A percentile compares a stretch with the other conserved stretches of the same genome.
Conservation (phyloP, 2,113 vertebrate species). For the Numenius arquata region DNA sequence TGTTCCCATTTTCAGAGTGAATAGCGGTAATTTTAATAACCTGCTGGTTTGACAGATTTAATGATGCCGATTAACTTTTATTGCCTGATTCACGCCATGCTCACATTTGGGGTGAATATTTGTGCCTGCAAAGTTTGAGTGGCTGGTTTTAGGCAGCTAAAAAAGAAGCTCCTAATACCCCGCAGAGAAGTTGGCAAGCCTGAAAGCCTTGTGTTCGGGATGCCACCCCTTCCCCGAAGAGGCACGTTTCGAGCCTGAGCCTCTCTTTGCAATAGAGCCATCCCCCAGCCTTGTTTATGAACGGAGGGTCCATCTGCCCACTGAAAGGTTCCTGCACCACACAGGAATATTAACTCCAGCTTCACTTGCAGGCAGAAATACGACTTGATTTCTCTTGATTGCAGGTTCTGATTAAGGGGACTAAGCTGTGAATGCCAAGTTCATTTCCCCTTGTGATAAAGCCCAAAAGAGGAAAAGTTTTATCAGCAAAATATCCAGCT, state of each 20-base stretch:
- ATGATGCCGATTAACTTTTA: slow-evolving; percentile 50
- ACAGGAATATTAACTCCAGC: not conserved
- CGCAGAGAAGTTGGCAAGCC: not conserved
- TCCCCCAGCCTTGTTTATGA: accelerated
- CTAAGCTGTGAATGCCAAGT: accelerated
- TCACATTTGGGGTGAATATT: not conserved
- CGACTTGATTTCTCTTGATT: accelerated
- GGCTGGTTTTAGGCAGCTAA: not conserved
- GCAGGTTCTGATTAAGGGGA: not conserved
- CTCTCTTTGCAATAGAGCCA: not conserved
- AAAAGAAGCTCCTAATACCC: not conserved
- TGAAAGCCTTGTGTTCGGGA: not conserved
- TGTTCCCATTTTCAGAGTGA: slow-evolving; percentile 56
- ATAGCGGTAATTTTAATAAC: slow-evolving; percentile 67
- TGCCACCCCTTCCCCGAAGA: not conserved
- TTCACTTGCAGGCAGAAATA: not conserved
- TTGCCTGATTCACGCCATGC: slow-evolving; percentile 7
- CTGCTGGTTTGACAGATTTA: slow-evolving; percentile 51
- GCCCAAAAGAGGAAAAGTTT: not conserved
- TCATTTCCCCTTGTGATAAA: not conserved
- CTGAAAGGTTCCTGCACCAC: not conserved
- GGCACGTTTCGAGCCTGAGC: accelerated
- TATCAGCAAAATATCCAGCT: not conserved
- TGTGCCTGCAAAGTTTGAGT: slow-evolving; percentile 24
- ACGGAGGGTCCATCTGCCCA: not conserved